These are phyloP conservation scores for Pelmatolapia mariae DNA, from an alignment of 2,113 vertebrate species.

Conservation along the genomic window DNA sequence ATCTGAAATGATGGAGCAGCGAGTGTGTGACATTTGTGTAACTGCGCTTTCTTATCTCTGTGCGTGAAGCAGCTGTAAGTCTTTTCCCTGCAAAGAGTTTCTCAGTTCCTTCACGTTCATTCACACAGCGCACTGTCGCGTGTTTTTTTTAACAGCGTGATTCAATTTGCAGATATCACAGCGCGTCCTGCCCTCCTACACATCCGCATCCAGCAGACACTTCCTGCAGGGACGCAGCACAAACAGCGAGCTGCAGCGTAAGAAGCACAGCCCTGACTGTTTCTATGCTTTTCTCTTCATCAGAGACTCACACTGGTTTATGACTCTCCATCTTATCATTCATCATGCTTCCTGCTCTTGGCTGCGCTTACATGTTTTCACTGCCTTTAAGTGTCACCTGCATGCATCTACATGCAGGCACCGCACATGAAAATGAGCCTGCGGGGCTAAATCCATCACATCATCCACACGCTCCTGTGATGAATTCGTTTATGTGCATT, in stretches of 20 bases:
- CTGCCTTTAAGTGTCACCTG: not conserved
- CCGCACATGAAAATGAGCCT: not conserved
- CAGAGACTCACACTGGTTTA: not conserved
- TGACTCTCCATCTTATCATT: not conserved
- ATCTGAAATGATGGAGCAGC: not conserved
- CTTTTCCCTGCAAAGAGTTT: not conserved
- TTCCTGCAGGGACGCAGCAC: not conserved
- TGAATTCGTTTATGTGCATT: rapidly evolving
- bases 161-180: not conserved
- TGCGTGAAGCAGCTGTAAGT: not conserved
- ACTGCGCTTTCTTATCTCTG: not conserved
- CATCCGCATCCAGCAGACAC: not conserved
- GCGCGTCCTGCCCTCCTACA: not conserved
- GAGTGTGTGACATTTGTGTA: not conserved
- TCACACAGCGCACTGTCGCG: rapidly evolving
- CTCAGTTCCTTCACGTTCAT: rapidly evolving
- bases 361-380: not conserved
- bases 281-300: not conserved
- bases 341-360: not conserved
- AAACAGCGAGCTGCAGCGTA: too few species aligned
- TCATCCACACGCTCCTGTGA: not conserved
- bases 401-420: not conserved
- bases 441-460: not conserved
- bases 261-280: not conserved
- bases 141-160: not conserved